phyloP scores from a whole-genome alignment of 2,888 invertebrate species.

The Onchidella celtica region DNA sequence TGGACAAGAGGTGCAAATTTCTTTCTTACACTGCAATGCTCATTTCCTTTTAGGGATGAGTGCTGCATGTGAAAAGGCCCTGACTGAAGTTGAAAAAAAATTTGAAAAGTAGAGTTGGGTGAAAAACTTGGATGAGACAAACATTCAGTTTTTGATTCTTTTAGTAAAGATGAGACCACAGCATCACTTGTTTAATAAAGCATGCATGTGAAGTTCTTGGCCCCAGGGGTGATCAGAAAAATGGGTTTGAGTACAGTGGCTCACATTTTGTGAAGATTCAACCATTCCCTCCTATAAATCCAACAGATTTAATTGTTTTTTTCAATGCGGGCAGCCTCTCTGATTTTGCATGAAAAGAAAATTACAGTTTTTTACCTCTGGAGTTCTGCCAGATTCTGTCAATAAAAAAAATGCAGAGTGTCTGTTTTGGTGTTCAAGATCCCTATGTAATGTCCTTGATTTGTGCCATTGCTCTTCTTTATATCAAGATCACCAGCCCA shows the following conservation, averaged over 20 bases:
- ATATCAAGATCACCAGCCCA: background rate
- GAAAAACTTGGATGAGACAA: conserved; percentile 11
- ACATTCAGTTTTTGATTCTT: background rate
- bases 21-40: conserved; percentile 36
- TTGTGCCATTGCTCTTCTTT: background rate
- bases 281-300: conserved; percentile 9
- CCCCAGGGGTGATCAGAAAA: conserved; percentile 27
- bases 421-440: background rate
- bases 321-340: conserved; percentile 21
- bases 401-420: conserved; percentile 18
- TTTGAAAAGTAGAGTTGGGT: background rate
- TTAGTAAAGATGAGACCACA: background rate
- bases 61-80: background rate
- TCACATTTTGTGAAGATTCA: background rate
- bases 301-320: conserved; percentile 20
- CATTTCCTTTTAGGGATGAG: conserved; percentile 28
- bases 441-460: background rate
- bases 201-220: conserved; percentile 16
- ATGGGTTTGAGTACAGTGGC: conserved; percentile 2
- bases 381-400: background rate
- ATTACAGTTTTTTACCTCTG: conserved; percentile 3
- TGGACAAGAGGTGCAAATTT: background rate
- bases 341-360: conserved; percentile 5
- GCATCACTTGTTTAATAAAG: background rate
- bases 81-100: background rate